A percentile compares a stretch with the other conserved stretches of the same genome.
These are phyloP conservation scores for Mythimna vitellina DNA, from an alignment of 2,888 invertebrate species.

Conservation along the genomic window DNA sequence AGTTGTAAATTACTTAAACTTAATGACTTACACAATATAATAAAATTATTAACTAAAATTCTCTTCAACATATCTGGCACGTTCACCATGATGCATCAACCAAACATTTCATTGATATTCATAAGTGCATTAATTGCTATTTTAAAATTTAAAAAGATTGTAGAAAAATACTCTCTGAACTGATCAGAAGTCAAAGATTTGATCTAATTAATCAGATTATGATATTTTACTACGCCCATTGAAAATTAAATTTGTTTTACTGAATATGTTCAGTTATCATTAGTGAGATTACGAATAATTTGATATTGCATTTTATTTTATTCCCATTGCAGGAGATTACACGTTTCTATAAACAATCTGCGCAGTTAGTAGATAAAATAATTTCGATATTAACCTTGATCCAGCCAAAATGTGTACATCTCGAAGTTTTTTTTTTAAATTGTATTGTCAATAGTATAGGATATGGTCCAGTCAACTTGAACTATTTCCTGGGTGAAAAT, in stretches of 20 bases:
- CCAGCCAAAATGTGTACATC: conserved; percentile 5
- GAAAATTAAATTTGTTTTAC: conserved; percentile 70
- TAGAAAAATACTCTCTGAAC: conserved; percentile 90
- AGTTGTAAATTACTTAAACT: conserved; percentile 91
- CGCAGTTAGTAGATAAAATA: conserved; percentile 22
- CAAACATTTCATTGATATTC: conserved; percentile 87
- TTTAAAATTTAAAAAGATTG: conserved; percentile 87
- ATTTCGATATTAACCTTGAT: conserved; percentile 38
- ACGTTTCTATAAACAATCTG: conserved; percentile 25
- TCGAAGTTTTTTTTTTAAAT: background rate
- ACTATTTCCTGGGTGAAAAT: conserved; percentile 24
- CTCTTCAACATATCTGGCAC: conserved; percentile 90
- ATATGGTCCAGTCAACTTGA: conserved; percentile 32
- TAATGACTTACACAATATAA: conserved; percentile 91
- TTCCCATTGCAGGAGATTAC: conserved; percentile 22
- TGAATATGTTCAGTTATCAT: conserved; percentile 79
- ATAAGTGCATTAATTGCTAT: conserved; percentile 86
- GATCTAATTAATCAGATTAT: conserved; percentile 81
- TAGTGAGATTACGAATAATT: conserved; percentile 82
- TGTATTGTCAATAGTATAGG: conserved; percentile 32
- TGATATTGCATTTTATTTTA: conserved; percentile 51
- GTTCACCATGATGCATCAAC: conserved; percentile 88
- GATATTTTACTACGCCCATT: conserved; percentile 80
- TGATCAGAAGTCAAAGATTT: conserved; percentile 83
- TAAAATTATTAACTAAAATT: conserved; percentile 91